phyloP scores from a whole-genome alignment of 2,113 vertebrate genomes.

The Lota lota region DNA sequence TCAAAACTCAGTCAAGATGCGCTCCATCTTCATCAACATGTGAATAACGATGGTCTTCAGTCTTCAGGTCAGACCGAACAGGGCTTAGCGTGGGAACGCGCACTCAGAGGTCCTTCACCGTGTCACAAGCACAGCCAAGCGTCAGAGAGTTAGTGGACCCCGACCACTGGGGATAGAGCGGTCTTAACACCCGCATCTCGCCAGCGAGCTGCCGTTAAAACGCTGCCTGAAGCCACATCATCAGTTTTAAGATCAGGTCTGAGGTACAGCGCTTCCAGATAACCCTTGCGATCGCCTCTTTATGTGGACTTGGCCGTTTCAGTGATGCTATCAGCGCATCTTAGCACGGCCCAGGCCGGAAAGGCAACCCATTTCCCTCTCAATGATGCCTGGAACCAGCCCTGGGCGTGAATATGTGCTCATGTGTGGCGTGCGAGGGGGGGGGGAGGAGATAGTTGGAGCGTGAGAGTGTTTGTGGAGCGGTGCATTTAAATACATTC shows the following conservation, averaged over 20 bases:
- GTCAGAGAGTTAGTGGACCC: conserved; percentile 25
- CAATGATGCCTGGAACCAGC: conserved; percentile 41
- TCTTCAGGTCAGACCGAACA: no score
- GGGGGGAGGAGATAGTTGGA: neutral
- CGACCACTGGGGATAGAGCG: conserved; percentile 34
- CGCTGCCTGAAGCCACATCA: conserved; percentile 8
- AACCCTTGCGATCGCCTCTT: conserved; percentile 32
- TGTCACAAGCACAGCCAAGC: no score
- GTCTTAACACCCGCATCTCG: conserved; percentile 29
- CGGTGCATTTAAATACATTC: neutral
- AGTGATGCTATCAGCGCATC: conserved; percentile 62
- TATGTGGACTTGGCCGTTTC: conserved; percentile 27
- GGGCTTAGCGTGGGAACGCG: no score
- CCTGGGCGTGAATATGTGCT: conserved; percentile 32
- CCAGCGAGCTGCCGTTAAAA: conserved; percentile 20
- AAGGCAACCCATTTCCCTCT: conserved; percentile 32
- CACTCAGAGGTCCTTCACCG: no score
- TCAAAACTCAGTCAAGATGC: no score
- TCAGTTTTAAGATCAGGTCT: conserved; percentile 15
- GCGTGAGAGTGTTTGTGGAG: neutral
- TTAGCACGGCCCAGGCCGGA: conserved; percentile 21
- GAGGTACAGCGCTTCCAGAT: conserved; percentile 51
- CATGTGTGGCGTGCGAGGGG: conserved; percentile 26
- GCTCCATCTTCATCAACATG: no score
- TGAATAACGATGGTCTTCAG: no score